These are phyloP conservation scores for Spheniscus mendiculus DNA, from an alignment of 2,113 vertebrate genomes.

Conservation along the genomic window DNA sequence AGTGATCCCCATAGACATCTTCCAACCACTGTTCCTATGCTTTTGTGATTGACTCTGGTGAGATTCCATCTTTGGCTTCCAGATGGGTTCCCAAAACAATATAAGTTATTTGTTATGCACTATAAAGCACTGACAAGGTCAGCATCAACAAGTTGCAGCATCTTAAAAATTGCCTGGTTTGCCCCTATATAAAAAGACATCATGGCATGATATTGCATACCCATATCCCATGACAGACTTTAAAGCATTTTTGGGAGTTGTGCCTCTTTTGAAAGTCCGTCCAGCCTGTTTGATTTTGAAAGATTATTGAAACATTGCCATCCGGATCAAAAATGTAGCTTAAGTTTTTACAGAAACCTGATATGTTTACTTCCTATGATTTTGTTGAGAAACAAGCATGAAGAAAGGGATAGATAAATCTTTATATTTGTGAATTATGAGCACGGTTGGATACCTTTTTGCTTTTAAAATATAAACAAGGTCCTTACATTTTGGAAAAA, in stretches of 20 bases:
- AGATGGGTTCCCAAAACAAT: neutral
- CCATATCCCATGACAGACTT: neutral
- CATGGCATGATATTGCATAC: neutral
- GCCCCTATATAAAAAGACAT: neutral
- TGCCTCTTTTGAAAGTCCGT: neutral
- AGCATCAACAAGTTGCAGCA: neutral
- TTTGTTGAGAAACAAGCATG: neutral
- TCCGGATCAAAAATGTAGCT: neutral
- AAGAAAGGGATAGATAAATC: neutral
- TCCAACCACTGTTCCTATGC: neutral
- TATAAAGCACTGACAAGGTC: neutral
- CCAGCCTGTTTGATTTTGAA: neutral
- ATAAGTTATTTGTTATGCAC: neutral
- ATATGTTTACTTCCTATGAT: neutral
- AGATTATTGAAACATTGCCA: neutral
- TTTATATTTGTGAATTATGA: neutral
- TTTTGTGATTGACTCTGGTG: neutral
- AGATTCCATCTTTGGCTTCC: neutral
- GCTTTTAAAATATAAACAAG: neutral
- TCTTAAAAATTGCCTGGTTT: neutral
- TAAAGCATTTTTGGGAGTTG: neutral
- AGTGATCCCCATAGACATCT: neutral
- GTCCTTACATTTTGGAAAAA: neutral
- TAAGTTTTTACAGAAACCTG: neutral
- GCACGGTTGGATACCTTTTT: neutral